phyloP scores from a whole-genome alignment of 1,140 invertebrate genomes.

The Pachypeltis micranthus region DNA sequence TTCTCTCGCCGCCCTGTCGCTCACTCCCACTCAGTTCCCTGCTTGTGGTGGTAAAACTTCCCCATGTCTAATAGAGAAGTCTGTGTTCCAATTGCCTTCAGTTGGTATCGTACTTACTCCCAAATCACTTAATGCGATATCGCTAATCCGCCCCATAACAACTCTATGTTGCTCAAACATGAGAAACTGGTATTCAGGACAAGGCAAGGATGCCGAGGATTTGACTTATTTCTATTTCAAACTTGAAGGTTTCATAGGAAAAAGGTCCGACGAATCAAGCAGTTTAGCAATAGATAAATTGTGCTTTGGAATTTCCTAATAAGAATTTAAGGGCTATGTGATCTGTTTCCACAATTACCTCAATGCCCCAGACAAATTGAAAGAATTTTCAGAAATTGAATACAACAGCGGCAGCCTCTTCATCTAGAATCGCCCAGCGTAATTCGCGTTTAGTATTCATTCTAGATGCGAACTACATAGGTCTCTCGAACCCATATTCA shows the following conservation, averaged over 20 bases:
- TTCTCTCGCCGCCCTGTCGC: too few relatives aligned
- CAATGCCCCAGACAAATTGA: neutral
- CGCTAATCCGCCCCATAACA: too few relatives aligned
- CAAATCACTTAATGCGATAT: too few relatives aligned
- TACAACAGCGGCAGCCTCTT: neutral
- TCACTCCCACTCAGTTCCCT: too few relatives aligned
- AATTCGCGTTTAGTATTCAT: neutral
- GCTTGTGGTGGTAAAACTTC: too few relatives aligned
- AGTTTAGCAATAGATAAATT: neutral
- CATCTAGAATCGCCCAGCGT: too few relatives aligned
- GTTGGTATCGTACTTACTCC: too few relatives aligned
- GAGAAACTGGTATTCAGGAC: neutral
- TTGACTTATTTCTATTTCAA: neutral
- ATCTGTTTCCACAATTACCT: too few relatives aligned
- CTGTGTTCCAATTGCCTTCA: too few relatives aligned
- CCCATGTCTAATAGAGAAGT: too few relatives aligned
- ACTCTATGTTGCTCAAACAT: too few relatives aligned
- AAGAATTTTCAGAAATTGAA: neutral
- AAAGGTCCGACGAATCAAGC: neutral
- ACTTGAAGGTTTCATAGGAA: neutral
- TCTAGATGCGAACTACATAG: neutral
- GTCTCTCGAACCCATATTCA: neutral
- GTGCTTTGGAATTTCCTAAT: neutral
- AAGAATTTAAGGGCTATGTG: too few relatives aligned
- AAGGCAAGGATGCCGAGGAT: neutral